Conservation (phyloP, 2,797 vertebrate genomes). For the Muraenolepis orangiensis region DNA sequence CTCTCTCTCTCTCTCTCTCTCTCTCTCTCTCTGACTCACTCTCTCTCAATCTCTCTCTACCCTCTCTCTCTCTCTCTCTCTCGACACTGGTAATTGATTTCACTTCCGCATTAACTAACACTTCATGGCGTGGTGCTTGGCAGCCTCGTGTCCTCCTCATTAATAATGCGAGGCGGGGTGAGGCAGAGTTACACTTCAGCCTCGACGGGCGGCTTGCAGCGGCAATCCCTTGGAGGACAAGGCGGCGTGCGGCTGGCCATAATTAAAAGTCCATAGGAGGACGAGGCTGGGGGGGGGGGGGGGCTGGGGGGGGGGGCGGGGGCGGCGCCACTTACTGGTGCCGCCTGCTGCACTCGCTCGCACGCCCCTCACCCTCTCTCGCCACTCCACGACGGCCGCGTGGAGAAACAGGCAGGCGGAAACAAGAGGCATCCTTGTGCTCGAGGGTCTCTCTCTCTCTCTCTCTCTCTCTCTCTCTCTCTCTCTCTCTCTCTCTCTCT, state of each 20-base stretch:
- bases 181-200: constrained; percentile 34
- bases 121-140: constrained; percentile 3
- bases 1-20: not conserved
- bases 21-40: not conserved
- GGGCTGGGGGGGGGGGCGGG: too few relatives aligned
- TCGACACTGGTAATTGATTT: constrained; percentile 31
- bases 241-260: constrained; percentile 27
- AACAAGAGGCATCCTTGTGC: not conserved
- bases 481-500: not conserved
- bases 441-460: not conserved
- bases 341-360: constrained; percentile 23
- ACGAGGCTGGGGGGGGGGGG: too few relatives aligned
- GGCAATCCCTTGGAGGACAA: constrained; percentile 23
- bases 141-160: constrained; percentile 3
- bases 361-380: not conserved
- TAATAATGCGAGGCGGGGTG: constrained; percentile 34
- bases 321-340: constrained; percentile 28
- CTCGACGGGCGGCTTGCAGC: constrained; percentile 9
- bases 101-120: constrained; percentile 20
- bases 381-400: too few relatives aligned
- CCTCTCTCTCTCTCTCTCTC: not conserved
- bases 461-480: not conserved
- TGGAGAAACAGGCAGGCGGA: not conserved
- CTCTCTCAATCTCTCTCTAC: not conserved
- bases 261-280: constrained; percentile 34